Percentiles rank a stretch among this genome's conserved stretches.
These are phyloP conservation scores for Hippolais icterina DNA, from an alignment of 2,113 vertebrate species.

Conservation along the genomic window DNA sequence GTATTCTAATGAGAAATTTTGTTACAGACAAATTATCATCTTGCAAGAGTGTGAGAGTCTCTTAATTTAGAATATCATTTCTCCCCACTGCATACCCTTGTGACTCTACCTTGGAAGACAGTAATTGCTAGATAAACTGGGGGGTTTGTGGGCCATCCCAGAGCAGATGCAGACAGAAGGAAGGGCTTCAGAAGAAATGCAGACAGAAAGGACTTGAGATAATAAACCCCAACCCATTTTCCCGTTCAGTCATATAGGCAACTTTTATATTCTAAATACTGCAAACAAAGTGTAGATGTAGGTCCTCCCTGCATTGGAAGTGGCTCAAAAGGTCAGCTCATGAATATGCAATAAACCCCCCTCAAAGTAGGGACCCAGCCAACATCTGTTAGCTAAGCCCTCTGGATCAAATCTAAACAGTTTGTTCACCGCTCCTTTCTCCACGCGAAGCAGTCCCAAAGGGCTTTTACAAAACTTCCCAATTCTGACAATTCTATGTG, in stretches of 20 bases:
- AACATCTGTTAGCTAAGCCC: conserved; percentile 36
- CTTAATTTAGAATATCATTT: conserved; percentile 71
- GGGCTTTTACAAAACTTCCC: background rate
- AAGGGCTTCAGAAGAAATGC: background rate
- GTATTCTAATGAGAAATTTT: conserved; percentile 73
- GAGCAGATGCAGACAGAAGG: conserved; percentile 38
- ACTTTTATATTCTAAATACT: background rate
- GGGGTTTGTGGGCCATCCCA: conserved; percentile 42
- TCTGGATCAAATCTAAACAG: background rate
- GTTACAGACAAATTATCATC: conserved; percentile 70
- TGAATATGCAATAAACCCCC: conserved; percentile 21
- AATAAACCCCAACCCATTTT: background rate
- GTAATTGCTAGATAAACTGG: conserved; percentile 56
- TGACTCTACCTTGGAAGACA: conserved; percentile 66
- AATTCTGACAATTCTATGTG: background rate
- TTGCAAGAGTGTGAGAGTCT: conserved; percentile 58
- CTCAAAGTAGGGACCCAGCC: background rate
- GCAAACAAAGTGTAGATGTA: background rate
- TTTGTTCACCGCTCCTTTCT: background rate
- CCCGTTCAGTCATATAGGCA: background rate
- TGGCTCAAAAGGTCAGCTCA: conserved; percentile 41
- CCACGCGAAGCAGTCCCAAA: background rate
- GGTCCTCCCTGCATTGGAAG: background rate
- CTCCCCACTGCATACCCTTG: conserved; percentile 44
- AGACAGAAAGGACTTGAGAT: background rate